Evolutionary conservation across 2,797 vertebrate genomes (phyloP).

Genomic region (Iguana delicatissima): DNA sequence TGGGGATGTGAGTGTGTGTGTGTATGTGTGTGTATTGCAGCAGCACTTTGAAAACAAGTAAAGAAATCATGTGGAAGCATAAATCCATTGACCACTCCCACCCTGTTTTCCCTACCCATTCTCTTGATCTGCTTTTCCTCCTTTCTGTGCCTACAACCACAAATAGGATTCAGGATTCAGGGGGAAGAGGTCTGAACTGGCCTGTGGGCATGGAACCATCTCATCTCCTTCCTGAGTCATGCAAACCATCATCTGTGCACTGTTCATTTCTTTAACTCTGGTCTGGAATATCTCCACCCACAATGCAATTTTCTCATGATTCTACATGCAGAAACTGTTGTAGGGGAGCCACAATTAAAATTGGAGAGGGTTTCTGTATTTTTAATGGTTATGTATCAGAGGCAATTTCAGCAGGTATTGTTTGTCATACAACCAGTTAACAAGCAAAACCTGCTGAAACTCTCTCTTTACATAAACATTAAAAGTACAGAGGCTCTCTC

Average conservation of each 20-base stretch:
- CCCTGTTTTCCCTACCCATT: slow-evolving; percentile 7
- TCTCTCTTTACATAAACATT: no score
- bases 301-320: no score
- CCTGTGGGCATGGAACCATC: not conserved
- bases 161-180: slow-evolving; percentile 31
- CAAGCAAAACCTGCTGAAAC: no score
- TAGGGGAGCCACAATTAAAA: no score
- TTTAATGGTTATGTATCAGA: no score
- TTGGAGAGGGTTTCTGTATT: no score
- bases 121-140: slow-evolving; percentile 38
- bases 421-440: no score
- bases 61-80: slow-evolving; percentile 77
- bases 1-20: slow-evolving; percentile 56
- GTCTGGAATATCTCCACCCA: not conserved
- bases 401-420: no score
- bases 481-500: no score
- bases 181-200: slow-evolving; percentile 14
- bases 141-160: slow-evolving; percentile 33
- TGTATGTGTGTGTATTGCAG: slow-evolving; percentile 53
- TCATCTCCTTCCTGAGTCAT: slow-evolving; percentile 6
- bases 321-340: no score
- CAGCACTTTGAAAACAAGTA: slow-evolving; percentile 69
- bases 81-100: slow-evolving; percentile 54
- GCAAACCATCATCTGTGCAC: slow-evolving; percentile 25
- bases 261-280: slow-evolving; percentile 1